A percentile compares a stretch with the other conserved stretches of the same genome.
Conservation (phyloP, 2,888 invertebrate genomes). For the Ornithoptera alexandrae region DNA sequence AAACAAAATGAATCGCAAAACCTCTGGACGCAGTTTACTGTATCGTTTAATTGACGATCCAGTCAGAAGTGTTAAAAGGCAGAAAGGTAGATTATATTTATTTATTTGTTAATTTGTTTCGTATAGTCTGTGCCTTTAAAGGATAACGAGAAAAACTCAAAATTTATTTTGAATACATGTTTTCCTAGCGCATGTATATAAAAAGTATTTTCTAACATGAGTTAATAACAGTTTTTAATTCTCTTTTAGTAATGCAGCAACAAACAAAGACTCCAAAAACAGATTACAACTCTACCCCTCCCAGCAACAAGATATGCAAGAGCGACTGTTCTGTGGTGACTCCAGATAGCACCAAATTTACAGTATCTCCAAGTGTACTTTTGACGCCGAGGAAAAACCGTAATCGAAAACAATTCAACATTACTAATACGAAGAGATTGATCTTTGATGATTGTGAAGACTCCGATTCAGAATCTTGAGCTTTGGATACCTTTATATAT, state of each 20-base stretch:
- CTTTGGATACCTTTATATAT: neutral
- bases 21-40: conserved; percentile 19
- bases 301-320: neutral
- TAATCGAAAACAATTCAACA: conserved; percentile 13
- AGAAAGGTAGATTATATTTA: conserved; percentile 13
- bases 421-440: conserved; percentile 25
- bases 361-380: conserved; percentile 17
- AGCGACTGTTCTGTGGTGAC: neutral
- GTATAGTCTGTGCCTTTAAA: too few species aligned
- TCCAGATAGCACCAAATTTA: conserved; percentile 5
- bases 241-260: conserved; percentile 15
- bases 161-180: too few species aligned
- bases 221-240: neutral
- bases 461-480: neutral
- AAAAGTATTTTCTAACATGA: neutral
- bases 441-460: conserved; percentile 31
- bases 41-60: conserved; percentile 28
- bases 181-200: neutral
- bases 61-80: conserved; percentile 15
- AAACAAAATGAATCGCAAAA: conserved; percentile 22
- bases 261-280: conserved; percentile 8
- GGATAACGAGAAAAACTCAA: too few species aligned
- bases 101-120: neutral
- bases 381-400: conserved; percentile 21
- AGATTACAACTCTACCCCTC: conserved; percentile 9